Evolutionary conservation across 2,113 vertebrate species (phyloP).

Genomic region (Poicephalus meyeri): DNA sequence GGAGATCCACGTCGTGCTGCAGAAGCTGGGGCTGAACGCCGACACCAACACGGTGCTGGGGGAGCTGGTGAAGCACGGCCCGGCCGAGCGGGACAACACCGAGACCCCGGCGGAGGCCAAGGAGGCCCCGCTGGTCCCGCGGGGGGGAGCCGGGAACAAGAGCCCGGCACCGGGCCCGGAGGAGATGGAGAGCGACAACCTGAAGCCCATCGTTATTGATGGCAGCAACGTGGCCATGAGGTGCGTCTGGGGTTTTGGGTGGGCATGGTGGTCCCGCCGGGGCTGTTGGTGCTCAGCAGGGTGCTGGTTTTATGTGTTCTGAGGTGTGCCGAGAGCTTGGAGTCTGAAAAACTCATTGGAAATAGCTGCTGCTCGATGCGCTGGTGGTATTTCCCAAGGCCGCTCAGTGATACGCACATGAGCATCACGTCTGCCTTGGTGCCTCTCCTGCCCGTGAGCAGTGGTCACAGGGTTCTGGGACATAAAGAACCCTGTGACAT

Average conservation of each 20-base stretch:
- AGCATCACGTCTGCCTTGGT: rapidly evolving
- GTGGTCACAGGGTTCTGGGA: not conserved
- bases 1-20: constrained; percentile 82
- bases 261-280: rapidly evolving
- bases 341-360: rapidly evolving
- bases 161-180: constrained; percentile 31
- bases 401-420: rapidly evolving
- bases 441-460: not conserved
- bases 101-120: constrained; percentile 22
- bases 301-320: rapidly evolving
- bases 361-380: rapidly evolving
- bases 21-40: constrained; percentile 82
- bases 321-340: rapidly evolving
- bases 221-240: constrained; percentile 99
- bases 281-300: rapidly evolving
- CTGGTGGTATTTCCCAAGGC: not conserved
- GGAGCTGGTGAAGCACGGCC: constrained; percentile 85
- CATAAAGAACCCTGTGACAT: no score
- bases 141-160: constrained; percentile 65
- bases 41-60: constrained; percentile 92
- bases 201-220: constrained; percentile 92
- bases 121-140: constrained; percentile 62
- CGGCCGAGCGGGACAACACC: constrained; percentile 56
- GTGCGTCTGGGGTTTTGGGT: constrained; percentile 57
- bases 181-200: constrained; percentile 66